Conservation (phyloP, 2,113 vertebrate species). For the Halichoeres trimaculatus region DNA sequence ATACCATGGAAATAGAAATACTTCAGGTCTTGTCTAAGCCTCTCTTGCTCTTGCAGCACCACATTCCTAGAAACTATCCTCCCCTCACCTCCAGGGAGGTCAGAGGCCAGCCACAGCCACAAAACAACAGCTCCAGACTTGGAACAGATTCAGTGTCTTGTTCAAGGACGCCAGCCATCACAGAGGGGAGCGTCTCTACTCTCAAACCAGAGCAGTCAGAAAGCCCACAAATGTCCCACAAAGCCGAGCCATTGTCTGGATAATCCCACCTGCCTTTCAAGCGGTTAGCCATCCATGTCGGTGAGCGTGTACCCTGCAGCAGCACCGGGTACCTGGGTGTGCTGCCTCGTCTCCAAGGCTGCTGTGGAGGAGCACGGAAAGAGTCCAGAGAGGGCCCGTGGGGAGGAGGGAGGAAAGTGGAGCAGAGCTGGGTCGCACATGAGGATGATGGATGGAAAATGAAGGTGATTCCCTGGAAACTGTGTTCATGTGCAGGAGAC, state of each 20-base stretch:
- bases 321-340: conserved; percentile 14
- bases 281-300: conserved; percentile 57
- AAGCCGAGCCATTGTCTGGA: conserved; percentile 41
- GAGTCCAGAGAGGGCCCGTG: conserved; percentile 20
- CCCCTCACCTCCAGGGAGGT: conserved; percentile 22
- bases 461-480: conserved; percentile 55
- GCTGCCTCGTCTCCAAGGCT: conserved; percentile 34
- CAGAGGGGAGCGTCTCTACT: conserved; percentile 24
- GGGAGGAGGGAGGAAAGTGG: conserved; percentile 64
- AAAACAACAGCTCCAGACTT: conserved; percentile 32
- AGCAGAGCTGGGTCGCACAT: conserved; percentile 52
- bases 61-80: neutral
- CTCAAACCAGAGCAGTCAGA: conserved; percentile 13
- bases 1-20: neutral
- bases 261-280: conserved; percentile 52
- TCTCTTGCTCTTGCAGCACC: neutral
- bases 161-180: conserved; percentile 48
- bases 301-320: conserved; percentile 46
- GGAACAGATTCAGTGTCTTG: conserved; percentile 33
- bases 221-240: conserved; percentile 47
- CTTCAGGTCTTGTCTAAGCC: neutral
- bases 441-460: conserved; percentile 62
- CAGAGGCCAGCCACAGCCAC: conserved; percentile 27
- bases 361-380: conserved; percentile 19
- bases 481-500: conserved; percentile 22